Base-by-base conservation (phyloP, 1,140 invertebrate genomes). In the Panulirus ornatus region DNA sequence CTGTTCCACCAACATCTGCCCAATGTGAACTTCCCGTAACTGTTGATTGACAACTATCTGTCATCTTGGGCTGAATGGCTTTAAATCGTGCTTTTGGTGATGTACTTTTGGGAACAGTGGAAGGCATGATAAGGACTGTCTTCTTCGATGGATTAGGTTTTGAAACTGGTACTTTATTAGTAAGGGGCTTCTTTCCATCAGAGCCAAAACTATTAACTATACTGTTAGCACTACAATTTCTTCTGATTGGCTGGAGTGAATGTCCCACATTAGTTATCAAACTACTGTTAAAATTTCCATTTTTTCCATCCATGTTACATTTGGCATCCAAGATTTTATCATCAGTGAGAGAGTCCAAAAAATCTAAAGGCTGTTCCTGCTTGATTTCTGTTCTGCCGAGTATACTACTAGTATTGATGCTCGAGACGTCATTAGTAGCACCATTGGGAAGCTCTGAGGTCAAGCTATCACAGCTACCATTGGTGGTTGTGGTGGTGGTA, bases 291-390 rank as follows among this genome's bases (percentile, higher is more conserved):
- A 73, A 75, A 19, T 70, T 85, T 19, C 70, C 66, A 85, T 85
- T 85, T 30, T 85, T 85, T 9, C 63, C 76, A 71, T 88, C 85
- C n/a, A 19, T 34, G 40, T 51, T 47, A n/a, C 22, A 38, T 82
- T 90, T 90, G 54, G 58, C 30, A 11, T 70, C 73, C 34, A 66
- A 22, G 14, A 90, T 40, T 22, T 81, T 90, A 51, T 90, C 88
- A 85, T 89, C 87, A 11, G 87, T 89, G 11, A 89, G 58, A 38
- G 87, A 82, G 36, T 89, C 87, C 22, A 90, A 58, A 63, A 90
- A 90, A 47, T 90, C 88, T 27, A 90, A 63, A 30, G 47, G 8
- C 51, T 90, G 51, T 40, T 90, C 88, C 44, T 90, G 82, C 83
- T 90, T 84, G 51, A 84, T 84, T 30, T 38, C 40, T 27, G 75